Evolutionary conservation across 1,140 invertebrate genomes (phyloP).

Genomic region (Trialeurodes vaporariorum): DNA sequence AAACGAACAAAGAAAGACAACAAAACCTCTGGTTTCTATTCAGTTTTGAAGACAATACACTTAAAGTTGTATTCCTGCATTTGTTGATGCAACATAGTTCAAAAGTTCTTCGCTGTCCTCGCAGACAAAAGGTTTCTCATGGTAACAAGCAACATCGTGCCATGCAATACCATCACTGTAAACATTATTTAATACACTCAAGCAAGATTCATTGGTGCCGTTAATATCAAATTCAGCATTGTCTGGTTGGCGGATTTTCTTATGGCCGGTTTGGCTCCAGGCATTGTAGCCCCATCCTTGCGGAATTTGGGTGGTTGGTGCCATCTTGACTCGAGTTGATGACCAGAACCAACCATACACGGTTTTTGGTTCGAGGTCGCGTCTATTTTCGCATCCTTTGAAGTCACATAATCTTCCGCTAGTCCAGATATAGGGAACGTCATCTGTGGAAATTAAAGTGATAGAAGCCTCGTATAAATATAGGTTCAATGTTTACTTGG

Average conservation of each 20-base stretch:
- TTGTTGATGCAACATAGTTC: slow-evolving; percentile 67
- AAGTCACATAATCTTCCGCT: slow-evolving; percentile 83
- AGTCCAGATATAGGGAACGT: slow-evolving; percentile 87
- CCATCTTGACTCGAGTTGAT: slow-evolving; percentile 73
- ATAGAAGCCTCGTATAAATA: no score
- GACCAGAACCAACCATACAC: slow-evolving; percentile 89
- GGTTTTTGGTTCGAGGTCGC: slow-evolving; percentile 72
- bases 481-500: no score
- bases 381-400: slow-evolving; percentile 75
- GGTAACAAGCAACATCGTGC: slow-evolving; percentile 87
- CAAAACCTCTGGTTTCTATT: no score
- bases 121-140: slow-evolving; percentile 79
- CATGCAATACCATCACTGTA: slow-evolving; percentile 83
- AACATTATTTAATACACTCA: slow-evolving; percentile 77
- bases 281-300: slow-evolving; percentile 63
- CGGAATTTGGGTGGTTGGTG: slow-evolving; percentile 62
- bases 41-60: no score
- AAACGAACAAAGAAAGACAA: no score
- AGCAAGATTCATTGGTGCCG: slow-evolving; percentile 70
- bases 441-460: no score
- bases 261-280: slow-evolving; percentile 81
- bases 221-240: slow-evolving; percentile 88
- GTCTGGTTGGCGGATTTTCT: slow-evolving; percentile 73
- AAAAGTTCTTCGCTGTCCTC: slow-evolving; percentile 78
- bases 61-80: slow-evolving; percentile 51